Base-by-base conservation (phyloP, 2,797 vertebrate species). In the Todus mexicanus region DNA sequence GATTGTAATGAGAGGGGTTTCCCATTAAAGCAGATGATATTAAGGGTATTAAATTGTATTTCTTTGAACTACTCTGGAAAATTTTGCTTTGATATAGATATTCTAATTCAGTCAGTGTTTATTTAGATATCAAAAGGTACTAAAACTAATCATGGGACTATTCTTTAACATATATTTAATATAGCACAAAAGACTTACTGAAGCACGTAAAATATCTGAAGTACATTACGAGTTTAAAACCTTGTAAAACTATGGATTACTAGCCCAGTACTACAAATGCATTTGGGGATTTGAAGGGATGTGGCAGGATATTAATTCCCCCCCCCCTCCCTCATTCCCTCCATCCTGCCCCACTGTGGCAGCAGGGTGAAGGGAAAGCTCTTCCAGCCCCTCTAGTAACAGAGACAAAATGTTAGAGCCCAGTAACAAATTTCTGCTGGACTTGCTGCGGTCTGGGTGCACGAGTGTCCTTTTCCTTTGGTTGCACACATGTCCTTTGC, bases 71-170 rank as follows among this genome's bases (percentile, higher is more conserved):
- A 68, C 18, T 84, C 65, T 73, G 79, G 90, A 84, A 73, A 70
- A 57, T 89, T 79, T 89, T 95, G 48, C 89, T 96, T 96, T 96
- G 89, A 95, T 93, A 81, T 42, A 91, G 84, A 90, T 89, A 95
- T 93, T 92, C 77, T 78, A 72, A 71, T 69, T 87, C 54, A 68
- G 60, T 53, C 79, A 40, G 42, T 93, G 91, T 92, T 96, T 96
- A 83, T 93, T 91, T 93, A 94, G 84, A 53, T 92, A 94, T 76
- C 79, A 70, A 89, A 93, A 95, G 76, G 79, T 88, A 95, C 56
- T 92, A 75, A 85, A 89, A 82, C 73, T 68, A 91, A 88, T 84
- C 40, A 64, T 7, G 35, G n/a, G 38, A 86, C 33, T 91, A 90
- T 89, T 85, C 8, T 18, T 84, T 92, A 73, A 84, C 61, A 47